Evolutionary conservation across 2,888 invertebrate genomes (phyloP).

Genomic region (Drosophila mercatorum): DNA sequence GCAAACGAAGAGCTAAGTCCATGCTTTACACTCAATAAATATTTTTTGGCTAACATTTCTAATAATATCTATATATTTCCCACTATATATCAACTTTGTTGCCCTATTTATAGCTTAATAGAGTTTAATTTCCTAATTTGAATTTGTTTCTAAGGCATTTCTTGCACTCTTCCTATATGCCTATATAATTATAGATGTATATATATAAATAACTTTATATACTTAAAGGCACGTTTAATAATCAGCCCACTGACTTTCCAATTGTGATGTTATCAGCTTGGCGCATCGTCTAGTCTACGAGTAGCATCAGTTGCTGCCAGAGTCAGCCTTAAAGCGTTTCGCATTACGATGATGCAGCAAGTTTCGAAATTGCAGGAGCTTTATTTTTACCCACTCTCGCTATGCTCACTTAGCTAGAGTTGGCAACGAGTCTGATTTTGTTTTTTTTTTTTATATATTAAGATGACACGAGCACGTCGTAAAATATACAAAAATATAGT

Average conservation of each 20-base stretch:
- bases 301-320: constrained; percentile 31
- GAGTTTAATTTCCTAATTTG: not conserved
- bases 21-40: not conserved
- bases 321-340: constrained; percentile 25
- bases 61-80: not conserved
- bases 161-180: not conserved
- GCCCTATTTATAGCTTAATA: not conserved
- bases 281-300: constrained; percentile 33
- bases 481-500: constrained; percentile 2
- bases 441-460: not conserved
- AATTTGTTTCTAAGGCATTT: not conserved
- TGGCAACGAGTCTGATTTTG: not conserved
- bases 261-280: constrained; percentile 39
- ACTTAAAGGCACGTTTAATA: constrained; percentile 16
- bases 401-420: constrained; percentile 47
- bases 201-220: constrained; percentile 3
- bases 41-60: not conserved
- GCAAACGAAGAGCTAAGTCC: not conserved
- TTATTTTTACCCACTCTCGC: constrained; percentile 18
- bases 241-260: constrained; percentile 21
- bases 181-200: not conserved
- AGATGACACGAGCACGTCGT: constrained; percentile 4
- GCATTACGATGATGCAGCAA: constrained; percentile 45
- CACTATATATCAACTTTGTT: not conserved
- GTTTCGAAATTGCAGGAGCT: constrained; percentile 19